Evolutionary conservation across 1,140 invertebrate species (phyloP).

Genomic region (Dysdera silvatica): DNA sequence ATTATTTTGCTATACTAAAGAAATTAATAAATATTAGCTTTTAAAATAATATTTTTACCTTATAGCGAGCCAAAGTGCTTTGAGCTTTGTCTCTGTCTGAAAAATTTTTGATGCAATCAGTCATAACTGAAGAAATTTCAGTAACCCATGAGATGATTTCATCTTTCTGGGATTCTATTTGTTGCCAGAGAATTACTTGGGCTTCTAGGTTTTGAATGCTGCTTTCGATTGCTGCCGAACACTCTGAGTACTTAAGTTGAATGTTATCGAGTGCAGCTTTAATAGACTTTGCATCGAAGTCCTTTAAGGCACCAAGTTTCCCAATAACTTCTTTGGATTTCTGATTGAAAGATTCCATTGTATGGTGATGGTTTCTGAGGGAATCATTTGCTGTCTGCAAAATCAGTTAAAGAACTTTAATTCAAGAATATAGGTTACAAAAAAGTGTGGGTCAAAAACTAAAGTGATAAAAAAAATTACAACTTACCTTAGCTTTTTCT

Average conservation of each 20-base stretch:
- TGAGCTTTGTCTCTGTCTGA: constrained; percentile 70
- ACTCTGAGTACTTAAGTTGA: constrained; percentile 62
- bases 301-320: constrained; percentile 63
- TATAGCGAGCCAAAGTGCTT: constrained; percentile 68
- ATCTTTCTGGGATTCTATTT: constrained; percentile 74
- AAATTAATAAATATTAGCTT: not conserved
- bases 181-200: constrained; percentile 81
- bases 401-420: not conserved
- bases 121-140: constrained; percentile 65
- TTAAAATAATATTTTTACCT: constrained; percentile 42
- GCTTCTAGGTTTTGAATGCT: constrained; percentile 71
- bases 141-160: constrained; percentile 74
- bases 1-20: not conserved
- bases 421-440: not conserved
- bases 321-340: constrained; percentile 60
- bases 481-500: constrained; percentile 39
- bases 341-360: constrained; percentile 33
- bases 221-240: constrained; percentile 59
- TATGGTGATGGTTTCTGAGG: constrained; percentile 12
- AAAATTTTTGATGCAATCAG: constrained; percentile 62
- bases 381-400: constrained; percentile 18
- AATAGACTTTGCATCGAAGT: constrained; percentile 53
- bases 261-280: constrained; percentile 40
- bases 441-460: not conserved
- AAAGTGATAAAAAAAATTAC: not conserved